A percentile compares a stretch with the other conserved stretches of the same genome.
These are phyloP conservation scores for Dysmachus trigonus DNA, from an alignment of 2,888 invertebrate species.

Conservation along the genomic window DNA sequence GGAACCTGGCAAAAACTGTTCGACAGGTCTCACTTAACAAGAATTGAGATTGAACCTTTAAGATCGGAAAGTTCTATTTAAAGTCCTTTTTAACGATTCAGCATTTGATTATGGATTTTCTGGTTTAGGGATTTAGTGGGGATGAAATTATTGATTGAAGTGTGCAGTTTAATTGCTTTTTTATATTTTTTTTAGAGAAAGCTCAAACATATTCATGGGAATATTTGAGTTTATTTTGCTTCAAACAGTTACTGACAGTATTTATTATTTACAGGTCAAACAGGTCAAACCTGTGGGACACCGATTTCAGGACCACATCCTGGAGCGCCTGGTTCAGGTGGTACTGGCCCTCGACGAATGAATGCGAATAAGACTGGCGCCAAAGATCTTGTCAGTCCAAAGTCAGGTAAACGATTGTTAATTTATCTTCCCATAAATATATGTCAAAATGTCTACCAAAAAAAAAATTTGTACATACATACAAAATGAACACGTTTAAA, in stretches of 20 bases:
- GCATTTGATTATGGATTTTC: background rate
- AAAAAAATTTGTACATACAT: slow-evolving; percentile 10
- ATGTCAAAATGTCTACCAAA: slow-evolving; percentile 4
- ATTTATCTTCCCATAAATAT: background rate
- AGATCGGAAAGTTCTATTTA: background rate
- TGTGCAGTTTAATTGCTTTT: background rate
- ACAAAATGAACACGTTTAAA: slow-evolving; percentile 13
- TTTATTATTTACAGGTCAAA: slow-evolving; percentile 56
- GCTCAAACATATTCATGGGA: background rate
- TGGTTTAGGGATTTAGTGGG: background rate
- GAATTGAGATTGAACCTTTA: background rate
- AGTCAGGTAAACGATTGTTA: slow-evolving; percentile 60
- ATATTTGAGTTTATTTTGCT: too few relatives aligned
- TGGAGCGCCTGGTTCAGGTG: slow-evolving; percentile 63
- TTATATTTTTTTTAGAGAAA: background rate
- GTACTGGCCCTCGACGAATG: slow-evolving; percentile 63
- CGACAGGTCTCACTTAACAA: background rate
- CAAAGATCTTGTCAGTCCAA: slow-evolving; percentile 65
- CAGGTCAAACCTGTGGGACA: slow-evolving; percentile 62
- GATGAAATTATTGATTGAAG: background rate
- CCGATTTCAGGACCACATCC: slow-evolving; percentile 64
- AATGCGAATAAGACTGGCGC: slow-evolving; percentile 61
- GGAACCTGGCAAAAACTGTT: background rate
- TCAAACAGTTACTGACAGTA: too few relatives aligned
- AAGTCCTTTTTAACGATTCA: background rate